Percentiles rank a stretch among this genome's conserved stretches.
Evolutionary conservation across 2,888 invertebrate species (phyloP).

Genomic region (Parnassius apollo): DNA sequence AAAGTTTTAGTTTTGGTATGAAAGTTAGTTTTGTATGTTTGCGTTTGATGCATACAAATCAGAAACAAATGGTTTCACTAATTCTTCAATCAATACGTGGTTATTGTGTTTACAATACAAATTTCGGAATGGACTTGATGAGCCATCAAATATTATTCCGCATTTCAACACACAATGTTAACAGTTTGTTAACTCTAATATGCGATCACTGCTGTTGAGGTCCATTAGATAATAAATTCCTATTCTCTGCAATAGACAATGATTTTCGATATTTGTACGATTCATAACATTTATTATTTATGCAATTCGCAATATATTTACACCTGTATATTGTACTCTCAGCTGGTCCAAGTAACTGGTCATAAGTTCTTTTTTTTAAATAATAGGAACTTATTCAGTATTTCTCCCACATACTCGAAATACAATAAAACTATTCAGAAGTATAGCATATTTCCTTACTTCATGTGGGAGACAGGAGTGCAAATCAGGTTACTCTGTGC

Average conservation of each 20-base stretch:
- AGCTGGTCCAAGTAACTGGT: too few relatives aligned
- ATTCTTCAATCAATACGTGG: slow-evolving; percentile 8
- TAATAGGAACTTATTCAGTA: too few relatives aligned
- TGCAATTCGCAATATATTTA: too few relatives aligned
- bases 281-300: background rate
- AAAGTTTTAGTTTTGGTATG: too few relatives aligned
- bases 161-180: slow-evolving; percentile 3
- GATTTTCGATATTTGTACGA: slow-evolving; percentile 1
- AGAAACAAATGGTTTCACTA: background rate
- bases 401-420: too few relatives aligned
- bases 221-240: slow-evolving; percentile 21
- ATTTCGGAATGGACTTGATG: slow-evolving; percentile 16
- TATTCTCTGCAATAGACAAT: background rate
- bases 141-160: slow-evolving; percentile 15
- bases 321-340: too few relatives aligned
- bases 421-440: too few relatives aligned
- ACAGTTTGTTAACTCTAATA: slow-evolving; percentile 10
- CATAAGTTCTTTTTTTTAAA: too few relatives aligned
- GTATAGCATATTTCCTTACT: too few relatives aligned
- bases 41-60: slow-evolving; percentile 1
- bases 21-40: background rate
- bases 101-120: slow-evolving; percentile 7
- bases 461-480: too few relatives aligned
- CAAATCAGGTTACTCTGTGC: too few relatives aligned
- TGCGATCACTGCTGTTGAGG: background rate